phyloP scores from a whole-genome alignment of 2,797 vertebrate species.

The Liasis olivaceus region DNA sequence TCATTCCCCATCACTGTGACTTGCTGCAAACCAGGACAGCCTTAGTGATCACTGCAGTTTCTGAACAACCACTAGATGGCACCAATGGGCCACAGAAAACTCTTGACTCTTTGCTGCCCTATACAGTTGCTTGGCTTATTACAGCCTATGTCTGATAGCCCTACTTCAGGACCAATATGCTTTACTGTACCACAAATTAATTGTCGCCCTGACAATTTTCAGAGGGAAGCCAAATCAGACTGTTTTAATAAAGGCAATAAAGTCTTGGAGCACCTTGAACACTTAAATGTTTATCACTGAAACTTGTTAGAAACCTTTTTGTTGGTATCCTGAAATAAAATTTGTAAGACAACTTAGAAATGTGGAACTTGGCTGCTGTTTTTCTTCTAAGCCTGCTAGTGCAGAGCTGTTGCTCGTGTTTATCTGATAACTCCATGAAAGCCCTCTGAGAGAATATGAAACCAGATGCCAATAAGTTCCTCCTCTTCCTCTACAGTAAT shows the following conservation, averaged over 20 bases:
- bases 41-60: background rate
- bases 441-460: slow-evolving; percentile 39
- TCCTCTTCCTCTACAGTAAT: background rate
- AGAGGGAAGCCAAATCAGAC: background rate
- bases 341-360: background rate
- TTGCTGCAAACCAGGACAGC: background rate
- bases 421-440: slow-evolving; percentile 30
- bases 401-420: slow-evolving; percentile 25
- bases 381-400: background rate
- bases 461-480: background rate
- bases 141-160: background rate
- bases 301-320: background rate
- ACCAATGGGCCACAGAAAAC: background rate
- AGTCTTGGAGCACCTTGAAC: background rate
- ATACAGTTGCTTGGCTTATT: background rate
- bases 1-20: background rate
- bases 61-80: background rate
- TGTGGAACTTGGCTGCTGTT: background rate
- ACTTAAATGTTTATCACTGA: background rate
- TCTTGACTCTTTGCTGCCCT: background rate
- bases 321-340: background rate
- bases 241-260: background rate
- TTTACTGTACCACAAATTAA: background rate
- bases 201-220: background rate
- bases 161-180: background rate